Evolutionary conservation across 1,140 invertebrate genomes (phyloP).

Genomic region (Cylas formicarius): DNA sequence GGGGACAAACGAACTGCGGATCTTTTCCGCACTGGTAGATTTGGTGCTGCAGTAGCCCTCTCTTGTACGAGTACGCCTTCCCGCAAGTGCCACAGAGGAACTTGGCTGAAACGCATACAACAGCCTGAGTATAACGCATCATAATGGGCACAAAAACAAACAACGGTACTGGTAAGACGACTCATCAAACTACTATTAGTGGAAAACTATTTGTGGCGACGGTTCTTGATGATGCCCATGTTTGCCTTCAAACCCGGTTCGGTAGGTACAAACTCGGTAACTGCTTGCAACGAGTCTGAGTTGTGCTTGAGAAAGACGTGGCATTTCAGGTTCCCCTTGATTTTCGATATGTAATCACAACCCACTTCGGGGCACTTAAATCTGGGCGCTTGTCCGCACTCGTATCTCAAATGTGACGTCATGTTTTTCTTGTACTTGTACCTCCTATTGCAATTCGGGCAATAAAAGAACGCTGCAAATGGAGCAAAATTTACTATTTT

Average conservation of each 20-base stretch:
- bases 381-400: conserved; percentile 51
- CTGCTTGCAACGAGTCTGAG: conserved; percentile 45
- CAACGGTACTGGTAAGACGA: no score
- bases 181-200: no score
- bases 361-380: conserved; percentile 53
- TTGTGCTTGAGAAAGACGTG: conserved; percentile 22
- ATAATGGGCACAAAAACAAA: no score
- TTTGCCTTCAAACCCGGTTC: neutral
- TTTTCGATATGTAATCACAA: conserved; percentile 23
- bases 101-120: conserved; percentile 2
- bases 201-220: no score
- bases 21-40: conserved; percentile 48
- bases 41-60: conserved; percentile 43
- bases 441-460: conserved; percentile 12
- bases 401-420: conserved; percentile 46
- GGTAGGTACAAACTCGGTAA: no score
- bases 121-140: neutral
- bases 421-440: conserved; percentile 42
- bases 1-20: conserved; percentile 43
- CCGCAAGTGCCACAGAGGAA: conserved; percentile 14
- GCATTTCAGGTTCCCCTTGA: conserved; percentile 26
- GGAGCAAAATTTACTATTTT: neutral
- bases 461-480: neutral
- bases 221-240: no score
- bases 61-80: conserved; percentile 36